Evolutionary conservation across 2,113 vertebrate species (phyloP).

Genomic region (Synchiropus splendidus): DNA sequence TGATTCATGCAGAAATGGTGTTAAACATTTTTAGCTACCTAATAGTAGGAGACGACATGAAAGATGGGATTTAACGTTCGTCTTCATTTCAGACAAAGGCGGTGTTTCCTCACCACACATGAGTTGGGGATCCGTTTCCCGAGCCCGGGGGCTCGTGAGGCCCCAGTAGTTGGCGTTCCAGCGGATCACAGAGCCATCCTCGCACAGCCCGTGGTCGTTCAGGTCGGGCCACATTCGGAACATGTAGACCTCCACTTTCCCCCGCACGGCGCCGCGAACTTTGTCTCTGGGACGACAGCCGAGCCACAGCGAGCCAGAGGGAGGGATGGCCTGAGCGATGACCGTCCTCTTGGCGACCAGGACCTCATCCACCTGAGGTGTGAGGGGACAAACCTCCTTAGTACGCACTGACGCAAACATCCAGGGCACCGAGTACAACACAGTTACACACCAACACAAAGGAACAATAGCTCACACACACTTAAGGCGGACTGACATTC

Average conservation of each 20-base stretch:
- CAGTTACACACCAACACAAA: too few relatives aligned
- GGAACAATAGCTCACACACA: too few relatives aligned
- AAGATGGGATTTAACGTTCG: too few relatives aligned
- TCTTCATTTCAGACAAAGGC: too few relatives aligned
- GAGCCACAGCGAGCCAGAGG: conserved; percentile 48
- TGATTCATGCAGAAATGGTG: too few relatives aligned
- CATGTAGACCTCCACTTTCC: conserved; percentile 60
- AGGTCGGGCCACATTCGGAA: conserved; percentile 64
- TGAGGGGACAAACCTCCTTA: not conserved
- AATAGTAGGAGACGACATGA: too few relatives aligned
- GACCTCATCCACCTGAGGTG: conserved; percentile 33
- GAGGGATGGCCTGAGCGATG: conserved; percentile 35
- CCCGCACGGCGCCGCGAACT: not conserved
- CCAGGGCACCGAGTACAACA: too few relatives aligned
- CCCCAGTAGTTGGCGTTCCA: conserved; percentile 60
- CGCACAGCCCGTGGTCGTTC: conserved; percentile 36
- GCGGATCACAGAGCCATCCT: conserved; percentile 60
- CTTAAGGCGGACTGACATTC: too few relatives aligned
- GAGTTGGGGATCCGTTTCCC: conserved; percentile 37
- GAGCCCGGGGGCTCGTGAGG: conserved; percentile 35
- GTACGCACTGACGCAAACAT: too few relatives aligned
- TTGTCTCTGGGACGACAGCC: conserved; percentile 43
- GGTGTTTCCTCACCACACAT: conserved; percentile 57
- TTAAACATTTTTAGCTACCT: too few relatives aligned
- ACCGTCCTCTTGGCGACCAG: conserved; percentile 32